Percentiles rank a stretch among this genome's conserved stretches.
phyloP scores from a whole-genome alignment of 2,113 vertebrate species.

The Tragelaphus imberbis region DNA sequence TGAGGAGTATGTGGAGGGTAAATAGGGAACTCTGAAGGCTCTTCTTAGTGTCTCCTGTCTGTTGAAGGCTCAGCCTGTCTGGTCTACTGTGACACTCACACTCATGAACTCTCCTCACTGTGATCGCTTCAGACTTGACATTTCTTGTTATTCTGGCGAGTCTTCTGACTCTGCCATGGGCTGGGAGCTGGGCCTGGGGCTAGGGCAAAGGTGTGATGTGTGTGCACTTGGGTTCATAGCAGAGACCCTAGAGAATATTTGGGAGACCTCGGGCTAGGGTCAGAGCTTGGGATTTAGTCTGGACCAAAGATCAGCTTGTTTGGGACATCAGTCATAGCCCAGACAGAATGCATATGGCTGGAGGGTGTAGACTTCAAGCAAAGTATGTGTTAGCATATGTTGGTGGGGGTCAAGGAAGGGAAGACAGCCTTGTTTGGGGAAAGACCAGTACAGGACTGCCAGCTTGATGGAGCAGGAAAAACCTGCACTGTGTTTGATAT shows the following conservation, averaged over 20 bases:
- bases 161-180: background rate
- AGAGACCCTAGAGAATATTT: background rate
- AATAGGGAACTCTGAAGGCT: background rate
- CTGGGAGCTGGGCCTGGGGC: background rate
- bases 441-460: background rate
- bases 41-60: background rate
- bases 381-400: background rate
- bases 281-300: background rate
- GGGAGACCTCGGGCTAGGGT: background rate
- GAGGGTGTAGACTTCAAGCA: background rate
- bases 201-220: too few relatives aligned
- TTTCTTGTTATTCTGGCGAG: background rate
- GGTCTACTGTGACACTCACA: background rate
- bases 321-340: background rate
- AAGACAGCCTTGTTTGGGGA: background rate
- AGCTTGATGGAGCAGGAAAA: background rate
- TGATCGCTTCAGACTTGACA: background rate
- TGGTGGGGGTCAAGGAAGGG: background rate
- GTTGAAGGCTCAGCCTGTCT: background rate
- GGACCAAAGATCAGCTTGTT: background rate
- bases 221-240: background rate
- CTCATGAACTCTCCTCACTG: background rate
- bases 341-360: background rate
- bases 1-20: background rate
- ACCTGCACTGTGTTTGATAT: rapidly evolving